Conservation (phyloP, 1,140 invertebrate species). For the Aricia agestis region DNA sequence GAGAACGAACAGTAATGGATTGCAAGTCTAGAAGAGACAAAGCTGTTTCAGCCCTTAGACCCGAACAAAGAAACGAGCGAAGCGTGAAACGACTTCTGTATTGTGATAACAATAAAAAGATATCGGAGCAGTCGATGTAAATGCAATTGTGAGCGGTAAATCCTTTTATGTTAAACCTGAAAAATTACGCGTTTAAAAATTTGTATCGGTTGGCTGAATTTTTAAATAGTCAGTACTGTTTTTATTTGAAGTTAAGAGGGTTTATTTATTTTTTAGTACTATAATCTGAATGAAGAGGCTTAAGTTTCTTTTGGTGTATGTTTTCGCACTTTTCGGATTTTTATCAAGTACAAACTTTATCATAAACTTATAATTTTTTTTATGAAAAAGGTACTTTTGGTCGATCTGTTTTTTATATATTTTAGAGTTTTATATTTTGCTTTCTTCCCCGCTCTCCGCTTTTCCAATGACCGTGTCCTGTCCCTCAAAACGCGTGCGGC, state of each 20-base stretch:
- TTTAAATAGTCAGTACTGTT: neutral
- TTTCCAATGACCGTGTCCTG: constrained; percentile 21
- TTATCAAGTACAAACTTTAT: too few species aligned
- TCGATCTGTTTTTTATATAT: too few species aligned
- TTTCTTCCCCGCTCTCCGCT: constrained; percentile 27
- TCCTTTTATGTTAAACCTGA: neutral
- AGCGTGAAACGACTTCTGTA: constrained; percentile 24
- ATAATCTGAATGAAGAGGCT: too few species aligned
- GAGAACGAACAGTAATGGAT: constrained; percentile 54
- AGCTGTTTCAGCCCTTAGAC: constrained; percentile 48
- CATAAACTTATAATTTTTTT: too few species aligned
- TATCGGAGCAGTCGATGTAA: neutral
- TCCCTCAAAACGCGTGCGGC: constrained; percentile 44
- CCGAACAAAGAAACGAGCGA: constrained; percentile 25
- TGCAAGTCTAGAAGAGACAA: constrained; percentile 67
- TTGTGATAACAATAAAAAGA: neutral
- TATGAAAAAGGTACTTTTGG: too few species aligned
- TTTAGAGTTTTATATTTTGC: too few species aligned
- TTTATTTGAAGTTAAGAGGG: too few species aligned
- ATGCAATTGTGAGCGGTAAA: neutral
- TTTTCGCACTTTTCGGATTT: too few species aligned
- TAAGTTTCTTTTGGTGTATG: too few species aligned
- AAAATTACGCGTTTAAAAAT: neutral
- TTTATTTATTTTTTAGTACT: too few species aligned
- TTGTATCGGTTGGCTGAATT: neutral